phyloP scores from a whole-genome alignment of 2,888 invertebrate genomes.

The Harmothoe impar region DNA sequence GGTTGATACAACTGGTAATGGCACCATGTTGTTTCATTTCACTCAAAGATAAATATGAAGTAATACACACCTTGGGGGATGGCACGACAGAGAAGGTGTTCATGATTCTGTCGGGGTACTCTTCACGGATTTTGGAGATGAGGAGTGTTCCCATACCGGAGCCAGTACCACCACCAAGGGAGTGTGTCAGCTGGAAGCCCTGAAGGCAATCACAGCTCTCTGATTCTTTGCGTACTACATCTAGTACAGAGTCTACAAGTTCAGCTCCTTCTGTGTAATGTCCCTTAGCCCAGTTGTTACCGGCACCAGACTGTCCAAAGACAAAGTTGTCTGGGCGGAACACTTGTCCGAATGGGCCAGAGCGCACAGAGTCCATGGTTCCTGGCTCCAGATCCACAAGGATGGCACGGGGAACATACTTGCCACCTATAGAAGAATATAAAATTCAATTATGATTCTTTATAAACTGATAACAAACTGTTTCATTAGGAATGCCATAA shows the following conservation, averaged over 20 bases:
- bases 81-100: slow-evolving; percentile 97
- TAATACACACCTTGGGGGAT: slow-evolving; percentile 87
- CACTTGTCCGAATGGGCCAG: slow-evolving; percentile 54
- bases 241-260: slow-evolving; percentile 82
- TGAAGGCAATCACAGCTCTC: slow-evolving; percentile 82
- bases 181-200: slow-evolving; percentile 84
- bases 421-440: slow-evolving; percentile 88
- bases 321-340: slow-evolving; percentile 61
- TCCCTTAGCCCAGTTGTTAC: slow-evolving; percentile 63
- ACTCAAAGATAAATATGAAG: too few relatives aligned
- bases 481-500: too few relatives aligned
- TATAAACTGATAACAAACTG: too few relatives aligned
- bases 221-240: slow-evolving; percentile 82
- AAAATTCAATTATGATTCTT: background rate
- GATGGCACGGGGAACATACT: slow-evolving; percentile 96
- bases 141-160: slow-evolving; percentile 94
- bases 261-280: slow-evolving; percentile 85
- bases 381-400: slow-evolving; percentile 97
- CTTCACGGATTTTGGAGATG: slow-evolving; percentile 97
- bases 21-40: too few relatives aligned
- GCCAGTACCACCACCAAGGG: slow-evolving; percentile 94
- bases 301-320: slow-evolving; percentile 58
- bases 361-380: slow-evolving; percentile 96
- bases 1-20: too few relatives aligned
- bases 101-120: slow-evolving; percentile 99